Percentiles rank a stretch among this genome's conserved stretches.
Conservation (phyloP, 2,113 vertebrate genomes). For the Neotragus pygmaeus region DNA sequence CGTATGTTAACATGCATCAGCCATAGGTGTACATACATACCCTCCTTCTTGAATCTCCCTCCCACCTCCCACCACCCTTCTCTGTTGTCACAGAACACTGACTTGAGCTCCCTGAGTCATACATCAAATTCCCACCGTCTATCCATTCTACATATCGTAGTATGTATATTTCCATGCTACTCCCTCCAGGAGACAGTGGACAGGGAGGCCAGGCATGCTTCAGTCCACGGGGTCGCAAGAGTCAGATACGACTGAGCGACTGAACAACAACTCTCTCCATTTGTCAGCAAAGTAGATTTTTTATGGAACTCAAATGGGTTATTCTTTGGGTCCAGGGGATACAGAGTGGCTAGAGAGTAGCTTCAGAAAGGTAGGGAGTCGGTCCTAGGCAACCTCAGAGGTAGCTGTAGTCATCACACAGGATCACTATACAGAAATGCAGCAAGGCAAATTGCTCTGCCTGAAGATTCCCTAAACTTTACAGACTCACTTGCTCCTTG, state of each 20-base stretch:
- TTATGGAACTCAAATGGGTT: neutral
- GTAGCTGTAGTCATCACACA: neutral
- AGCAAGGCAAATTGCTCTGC: neutral
- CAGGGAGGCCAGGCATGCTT: neutral
- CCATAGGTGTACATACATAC: neutral
- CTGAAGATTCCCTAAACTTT: neutral
- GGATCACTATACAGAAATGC: neutral
- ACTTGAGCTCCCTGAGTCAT: neutral
- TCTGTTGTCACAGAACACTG: neutral
- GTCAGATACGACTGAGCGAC: neutral
- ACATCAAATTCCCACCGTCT: neutral
- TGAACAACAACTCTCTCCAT: neutral
- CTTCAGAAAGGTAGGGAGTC: neutral
- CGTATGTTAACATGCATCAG: neutral
- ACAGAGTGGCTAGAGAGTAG: neutral
- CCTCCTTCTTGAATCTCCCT: neutral
- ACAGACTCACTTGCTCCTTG: neutral
- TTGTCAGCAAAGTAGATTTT: neutral
- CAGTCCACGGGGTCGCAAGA: neutral
- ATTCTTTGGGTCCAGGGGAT: neutral
- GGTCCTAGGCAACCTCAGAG: neutral
- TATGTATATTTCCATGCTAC: neutral
- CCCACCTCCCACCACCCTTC: neutral
- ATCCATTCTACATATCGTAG: neutral
- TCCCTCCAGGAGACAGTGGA: neutral